Evolutionary conservation across 2,888 invertebrate species (phyloP), one percentile per base, ranked within the genome.

Genomic region (Creontiades dilutus): DNA sequence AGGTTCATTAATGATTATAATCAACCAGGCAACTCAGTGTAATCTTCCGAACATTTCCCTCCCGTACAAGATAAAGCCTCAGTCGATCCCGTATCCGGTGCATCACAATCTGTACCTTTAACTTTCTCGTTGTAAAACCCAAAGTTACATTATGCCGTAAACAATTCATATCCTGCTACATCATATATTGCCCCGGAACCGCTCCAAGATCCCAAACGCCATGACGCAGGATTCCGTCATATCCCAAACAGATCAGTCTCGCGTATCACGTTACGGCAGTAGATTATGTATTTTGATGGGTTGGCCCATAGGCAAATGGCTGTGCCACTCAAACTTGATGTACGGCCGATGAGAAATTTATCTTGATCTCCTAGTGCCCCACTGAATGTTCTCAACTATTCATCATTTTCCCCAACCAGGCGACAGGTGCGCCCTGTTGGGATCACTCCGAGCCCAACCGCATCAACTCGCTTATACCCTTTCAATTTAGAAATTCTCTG

Each of bases 311-410:
- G 47, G 78, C 78, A 78, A 78, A 78, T 78, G 46, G 47, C 37
- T 46, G 14, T 47, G 78, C 47, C 47, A 78, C 78, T 78, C 78
- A 78, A 78, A 78, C 46, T 27, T 78, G 78, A 78, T 78, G 46
- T 78, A 78, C 78, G 78, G 78, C 78, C 78, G 46, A 78, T 78
- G 78, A 78, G 78, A 78, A 78, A 78, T 78, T 37, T 78, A 78
- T 78, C 78, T 78, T 23, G 68, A 68, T 68, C 68, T 68, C 61
- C 16, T 61, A 68, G 12, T 68, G 23, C 68, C 23, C 68, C 12
- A 23, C 11, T 61, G 61, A 61, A 61, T 61, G 61, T 19, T 61
- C 61, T 61, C 61, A 16, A 61, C 61, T 68, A 68, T 68, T 68
- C 68, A 68, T 68, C 68, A 68, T 68, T 68, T 68, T 23, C 27